These are phyloP conservation scores for Cecropterus lyciades DNA, from an alignment of 1,140 invertebrate genomes.

Conservation along the genomic window DNA sequence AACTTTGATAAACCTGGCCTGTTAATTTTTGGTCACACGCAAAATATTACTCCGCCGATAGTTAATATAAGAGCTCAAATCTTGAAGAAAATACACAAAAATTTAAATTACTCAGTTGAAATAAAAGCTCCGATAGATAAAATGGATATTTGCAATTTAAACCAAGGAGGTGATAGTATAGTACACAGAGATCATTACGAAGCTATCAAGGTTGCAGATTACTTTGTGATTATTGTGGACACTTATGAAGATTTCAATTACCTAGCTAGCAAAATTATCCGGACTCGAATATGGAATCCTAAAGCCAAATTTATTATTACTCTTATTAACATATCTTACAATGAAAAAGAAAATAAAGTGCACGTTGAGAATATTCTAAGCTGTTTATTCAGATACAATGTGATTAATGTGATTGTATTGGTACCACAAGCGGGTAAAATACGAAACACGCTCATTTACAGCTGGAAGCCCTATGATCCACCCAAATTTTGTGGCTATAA, in stretches of 20 bases:
- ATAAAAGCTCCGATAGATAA: constrained; percentile 38
- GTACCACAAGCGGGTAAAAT: constrained; percentile 50
- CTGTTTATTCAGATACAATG: constrained; percentile 63
- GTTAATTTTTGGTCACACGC: constrained; percentile 57
- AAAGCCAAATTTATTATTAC: constrained; percentile 63
- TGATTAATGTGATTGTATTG: constrained; percentile 57
- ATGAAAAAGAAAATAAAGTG: constrained; percentile 35
- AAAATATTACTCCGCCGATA: constrained; percentile 53
- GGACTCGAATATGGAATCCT: constrained; percentile 68
- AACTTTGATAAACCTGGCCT: constrained; percentile 57
- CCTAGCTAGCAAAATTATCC: constrained; percentile 52
- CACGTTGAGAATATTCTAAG: constrained; percentile 57
- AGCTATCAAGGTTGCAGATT: constrained; percentile 52
- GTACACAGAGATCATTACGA: constrained; percentile 46
- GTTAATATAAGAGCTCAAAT: constrained; percentile 54
- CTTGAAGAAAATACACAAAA: constrained; percentile 55
- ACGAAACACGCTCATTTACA: constrained; percentile 56
- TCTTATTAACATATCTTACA: constrained; percentile 45
- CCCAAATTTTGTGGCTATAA: constrained; percentile 67
- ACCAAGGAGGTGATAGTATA: constrained; percentile 28
- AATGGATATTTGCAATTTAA: constrained; percentile 40
- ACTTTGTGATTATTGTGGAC: constrained; percentile 65
- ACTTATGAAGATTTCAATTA: constrained; percentile 53
- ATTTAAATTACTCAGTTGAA: constrained; percentile 51
- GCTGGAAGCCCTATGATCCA: constrained; percentile 73